A percentile compares a stretch with the other conserved stretches of the same genome.
These are phyloP conservation scores for Falco peregrinus DNA, from an alignment of 2,797 vertebrate genomes.

Conservation along the genomic window DNA sequence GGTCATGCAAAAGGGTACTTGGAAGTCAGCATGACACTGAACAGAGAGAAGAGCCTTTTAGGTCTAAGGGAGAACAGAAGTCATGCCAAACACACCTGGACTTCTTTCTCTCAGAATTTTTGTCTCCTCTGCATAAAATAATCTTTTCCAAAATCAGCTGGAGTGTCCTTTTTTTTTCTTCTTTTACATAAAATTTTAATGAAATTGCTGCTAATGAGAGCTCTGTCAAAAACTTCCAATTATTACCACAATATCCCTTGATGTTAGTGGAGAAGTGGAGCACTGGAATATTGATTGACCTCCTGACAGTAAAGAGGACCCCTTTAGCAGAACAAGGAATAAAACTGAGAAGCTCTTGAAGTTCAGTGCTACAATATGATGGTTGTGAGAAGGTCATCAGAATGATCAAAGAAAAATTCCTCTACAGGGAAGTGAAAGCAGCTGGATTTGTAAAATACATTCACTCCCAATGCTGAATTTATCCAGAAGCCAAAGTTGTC, in stretches of 20 bases:
- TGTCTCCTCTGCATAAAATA: not conserved
- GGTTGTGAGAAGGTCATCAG: not conserved
- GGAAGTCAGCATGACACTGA: not conserved
- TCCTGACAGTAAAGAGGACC: not conserved
- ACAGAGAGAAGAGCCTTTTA: not conserved
- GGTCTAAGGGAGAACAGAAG: not conserved
- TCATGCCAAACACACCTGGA: rapidly evolving
- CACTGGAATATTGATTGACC: conserved; percentile 6
- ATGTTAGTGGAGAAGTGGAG: conserved; percentile 16
- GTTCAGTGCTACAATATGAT: not conserved
- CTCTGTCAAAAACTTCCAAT: conserved; percentile 13
- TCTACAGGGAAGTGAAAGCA: not conserved
- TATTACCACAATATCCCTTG: conserved; percentile 8
- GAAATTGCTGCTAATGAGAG: conserved; percentile 22
- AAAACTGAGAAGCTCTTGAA: not conserved
- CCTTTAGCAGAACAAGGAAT: not conserved
- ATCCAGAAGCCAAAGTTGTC: not conserved
- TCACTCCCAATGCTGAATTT: not conserved
- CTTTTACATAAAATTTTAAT: not conserved
- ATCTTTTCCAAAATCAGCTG: not conserved
- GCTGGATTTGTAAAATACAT: not conserved
- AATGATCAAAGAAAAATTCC: not conserved
- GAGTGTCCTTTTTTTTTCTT: not conserved
- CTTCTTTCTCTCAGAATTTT: not conserved
- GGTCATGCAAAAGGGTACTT: not conserved